Evolutionary conservation across 2,888 invertebrate species (phyloP), one percentile per base, ranked within the genome.

Genomic region (Prionchulus punctatus): DNA sequence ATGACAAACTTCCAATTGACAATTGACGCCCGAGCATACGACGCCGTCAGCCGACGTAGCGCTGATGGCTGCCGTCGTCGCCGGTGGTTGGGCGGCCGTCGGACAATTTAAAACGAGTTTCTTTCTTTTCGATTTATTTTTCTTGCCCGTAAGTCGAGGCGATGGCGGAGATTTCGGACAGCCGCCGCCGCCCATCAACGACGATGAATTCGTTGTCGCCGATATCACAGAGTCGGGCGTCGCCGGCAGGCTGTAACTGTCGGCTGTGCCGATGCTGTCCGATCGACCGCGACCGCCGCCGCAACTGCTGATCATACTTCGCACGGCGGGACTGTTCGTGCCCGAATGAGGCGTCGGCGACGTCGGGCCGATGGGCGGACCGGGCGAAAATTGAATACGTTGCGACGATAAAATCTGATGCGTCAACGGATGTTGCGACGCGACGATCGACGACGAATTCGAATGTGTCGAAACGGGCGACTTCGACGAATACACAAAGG

Each of bases 1-100:
- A 31, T 56, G 45, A 31, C 60, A 62, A 12, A 62, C 60, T 58
- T 62, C 53, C 27, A 62, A 56, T 12, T 56, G 18, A 21, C 43
- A 36, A 43, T 45, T 43, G 53, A 43, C 48, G 12, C 7, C 12
- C 50, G 28, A 26, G 7, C 12, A 36, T 7, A 12, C 18, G 36
- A 36, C 36, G 36, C 18, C 36, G 18, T 36, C 18, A 18, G 18
- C 36, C 36, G 36, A 12, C 18, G 12, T 18, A 36, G 36, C 7
- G 18, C 18, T 36, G 18, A 7, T 12, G 18, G 36, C 18, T 18
- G 36, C 36, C 36, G 36, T 7, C 36, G 36, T 36, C 36, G 36
- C 7, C 36, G 36, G 18, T 36, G 12, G 36, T 12, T 36, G 7
- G 12, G 7, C 18, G 36, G 12, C 36, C 36, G 18, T 18, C 36